A percentile compares a stretch with the other conserved stretches of the same genome.
phyloP scores from a whole-genome alignment of 2,797 vertebrate species.

The Gouania willdenowi region DNA sequence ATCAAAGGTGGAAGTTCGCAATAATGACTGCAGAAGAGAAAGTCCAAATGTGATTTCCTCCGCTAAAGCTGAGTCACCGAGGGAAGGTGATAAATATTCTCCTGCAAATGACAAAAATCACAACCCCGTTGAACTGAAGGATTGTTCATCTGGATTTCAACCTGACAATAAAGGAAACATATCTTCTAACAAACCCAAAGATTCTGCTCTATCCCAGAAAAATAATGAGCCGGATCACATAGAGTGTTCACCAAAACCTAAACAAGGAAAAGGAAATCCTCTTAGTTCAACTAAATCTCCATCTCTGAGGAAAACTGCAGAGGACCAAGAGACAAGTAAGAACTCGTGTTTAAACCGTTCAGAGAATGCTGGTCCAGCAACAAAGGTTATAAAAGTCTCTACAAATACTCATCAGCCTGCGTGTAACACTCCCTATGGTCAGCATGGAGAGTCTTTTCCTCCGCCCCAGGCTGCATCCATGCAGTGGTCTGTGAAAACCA shows the following conservation, averaged over 20 bases:
- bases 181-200: conserved; percentile 18
- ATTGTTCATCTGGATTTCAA: conserved; percentile 18
- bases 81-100: conserved; percentile 22
- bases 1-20: conserved; percentile 35
- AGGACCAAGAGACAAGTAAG: conserved; percentile 3
- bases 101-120: conserved; percentile 39
- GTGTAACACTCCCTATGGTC: no score
- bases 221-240: conserved; percentile 32
- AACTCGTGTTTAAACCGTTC: conserved; percentile 10
- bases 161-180: conserved; percentile 18
- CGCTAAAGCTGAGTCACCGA: conserved; percentile 12
- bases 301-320: conserved; percentile 12
- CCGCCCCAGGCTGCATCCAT: conserved; percentile 23
- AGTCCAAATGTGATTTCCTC: conserved; percentile 24
- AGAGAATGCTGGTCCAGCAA: conserved; percentile 30
- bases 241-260: conserved; percentile 21
- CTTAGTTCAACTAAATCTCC: conserved; percentile 4
- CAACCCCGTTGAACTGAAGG: conserved; percentile 18
- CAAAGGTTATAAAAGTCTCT: conserved; percentile 26
- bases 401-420: conserved; percentile 38
- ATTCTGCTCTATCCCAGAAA: conserved; percentile 25
- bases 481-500: conserved; percentile 18
- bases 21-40: conserved; percentile 47
- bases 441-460: conserved; percentile 28
- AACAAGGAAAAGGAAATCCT: conserved; percentile 19